Evolutionary conservation across 2,113 vertebrate genomes (phyloP).

Genomic region (Malaclemys terrapin): DNA sequence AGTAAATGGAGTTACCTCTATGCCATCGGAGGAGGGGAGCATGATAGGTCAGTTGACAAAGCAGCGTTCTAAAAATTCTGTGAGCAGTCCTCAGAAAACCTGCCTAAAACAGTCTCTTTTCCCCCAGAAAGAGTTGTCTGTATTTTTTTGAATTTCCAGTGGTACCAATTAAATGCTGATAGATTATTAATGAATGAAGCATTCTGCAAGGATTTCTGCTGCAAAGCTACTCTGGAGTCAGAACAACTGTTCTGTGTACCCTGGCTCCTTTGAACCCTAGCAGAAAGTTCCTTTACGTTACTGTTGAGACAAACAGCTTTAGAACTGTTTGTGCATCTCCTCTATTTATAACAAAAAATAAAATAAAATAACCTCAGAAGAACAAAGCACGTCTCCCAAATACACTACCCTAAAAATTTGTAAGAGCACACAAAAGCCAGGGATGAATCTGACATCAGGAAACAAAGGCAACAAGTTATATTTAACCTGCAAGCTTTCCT

Average conservation of each 20-base stretch:
- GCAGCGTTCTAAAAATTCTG: background rate
- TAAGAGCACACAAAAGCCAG: background rate
- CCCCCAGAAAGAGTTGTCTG: background rate
- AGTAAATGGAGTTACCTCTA: background rate
- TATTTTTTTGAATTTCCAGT: slow-evolving; percentile 35
- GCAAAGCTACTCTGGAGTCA: background rate
- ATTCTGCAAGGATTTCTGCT: slow-evolving; percentile 41
- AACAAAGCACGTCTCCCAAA: background rate
- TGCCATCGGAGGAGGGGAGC: background rate
- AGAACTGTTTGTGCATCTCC: background rate
- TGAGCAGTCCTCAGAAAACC: background rate
- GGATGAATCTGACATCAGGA: accelerated
- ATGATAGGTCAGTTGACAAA: background rate
- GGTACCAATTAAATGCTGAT: slow-evolving; percentile 52
- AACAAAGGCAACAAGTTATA: background rate
- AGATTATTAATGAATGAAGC: slow-evolving; percentile 56
- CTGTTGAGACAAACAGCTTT: background rate
- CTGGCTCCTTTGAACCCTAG: background rate
- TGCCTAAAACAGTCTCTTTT: background rate
- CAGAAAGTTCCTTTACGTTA: background rate
- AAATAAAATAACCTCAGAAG: background rate
- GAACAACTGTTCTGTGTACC: background rate
- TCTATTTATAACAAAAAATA: slow-evolving; percentile 15
- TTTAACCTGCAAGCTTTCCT: background rate
- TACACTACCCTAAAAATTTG: background rate